phyloP scores from a whole-genome alignment of 2,888 invertebrate species.

The Dinocampus coccinellae region DNA sequence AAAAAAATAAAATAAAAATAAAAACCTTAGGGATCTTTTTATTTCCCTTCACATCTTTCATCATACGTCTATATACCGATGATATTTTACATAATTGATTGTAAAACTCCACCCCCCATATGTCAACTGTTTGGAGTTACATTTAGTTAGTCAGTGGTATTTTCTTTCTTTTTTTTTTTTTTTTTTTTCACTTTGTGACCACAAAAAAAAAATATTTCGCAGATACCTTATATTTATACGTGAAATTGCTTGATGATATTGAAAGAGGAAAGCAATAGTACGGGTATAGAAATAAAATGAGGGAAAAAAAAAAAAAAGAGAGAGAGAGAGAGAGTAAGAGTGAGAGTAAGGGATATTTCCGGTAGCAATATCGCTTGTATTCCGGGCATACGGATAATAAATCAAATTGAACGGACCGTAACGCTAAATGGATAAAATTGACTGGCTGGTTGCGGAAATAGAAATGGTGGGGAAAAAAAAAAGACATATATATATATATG shows the following conservation, averaged over 20 bases:
- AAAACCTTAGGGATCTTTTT: conserved; percentile 28
- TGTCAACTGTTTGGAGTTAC: conserved; percentile 37
- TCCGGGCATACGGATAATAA: conserved; percentile 25
- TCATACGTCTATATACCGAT: conserved; percentile 14
- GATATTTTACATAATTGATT: conserved; percentile 44
- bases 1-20: neutral
- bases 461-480: neutral
- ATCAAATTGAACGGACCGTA: conserved; percentile 31
- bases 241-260: neutral
- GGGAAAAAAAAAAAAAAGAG: neutral
- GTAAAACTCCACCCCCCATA: conserved; percentile 14
- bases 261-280: neutral
- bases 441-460: conserved; percentile 17
- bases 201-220: neutral
- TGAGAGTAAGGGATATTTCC: neutral
- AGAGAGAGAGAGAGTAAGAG: too few relatives aligned
- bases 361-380: conserved; percentile 19
- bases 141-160: conserved; percentile 5
- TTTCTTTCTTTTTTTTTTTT: conserved; percentile 23
- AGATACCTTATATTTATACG: neutral
- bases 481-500: neutral
- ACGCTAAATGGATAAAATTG: conserved; percentile 36
- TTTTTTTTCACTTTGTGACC: neutral
- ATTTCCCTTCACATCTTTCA: conserved; percentile 26
- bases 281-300: neutral